A percentile compares a stretch with the other conserved stretches of the same genome.
These are phyloP conservation scores for Gobiocypris rarus DNA, from an alignment of 2,113 vertebrate species.

Conservation along the genomic window DNA sequence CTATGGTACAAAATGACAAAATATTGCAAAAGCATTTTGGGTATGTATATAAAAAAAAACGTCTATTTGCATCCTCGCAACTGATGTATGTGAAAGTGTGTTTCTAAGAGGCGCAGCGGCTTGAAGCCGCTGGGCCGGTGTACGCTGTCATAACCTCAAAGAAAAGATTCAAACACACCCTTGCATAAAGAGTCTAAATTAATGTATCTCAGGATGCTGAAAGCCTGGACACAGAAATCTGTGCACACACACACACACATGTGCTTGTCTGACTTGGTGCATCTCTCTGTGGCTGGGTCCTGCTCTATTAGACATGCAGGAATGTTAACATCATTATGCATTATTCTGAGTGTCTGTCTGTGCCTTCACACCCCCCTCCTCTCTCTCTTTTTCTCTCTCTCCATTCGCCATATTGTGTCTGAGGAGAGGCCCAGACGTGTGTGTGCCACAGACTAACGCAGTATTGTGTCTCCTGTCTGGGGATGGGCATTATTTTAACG, in stretches of 20 bases:
- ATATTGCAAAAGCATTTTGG: neutral
- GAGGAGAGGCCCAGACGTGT: constrained; percentile 71
- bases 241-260: constrained; percentile 15
- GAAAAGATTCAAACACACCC: constrained; percentile 28
- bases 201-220: constrained; percentile 44
- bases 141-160: constrained; percentile 7
- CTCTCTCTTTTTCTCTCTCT: constrained; percentile 31
- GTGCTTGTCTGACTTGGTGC: constrained; percentile 25
- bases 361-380: constrained; percentile 63
- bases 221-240: neutral
- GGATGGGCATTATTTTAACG: constrained; percentile 66
- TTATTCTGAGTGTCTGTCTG: constrained; percentile 87
- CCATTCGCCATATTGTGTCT: constrained; percentile 75
- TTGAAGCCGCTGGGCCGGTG: neutral
- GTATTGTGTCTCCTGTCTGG: constrained; percentile 57
- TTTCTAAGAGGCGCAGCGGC: neutral
- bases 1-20: neutral
- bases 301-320: constrained; percentile 89
- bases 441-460: constrained; percentile 51
- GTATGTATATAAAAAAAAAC: neutral
- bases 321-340: constrained; percentile 92
- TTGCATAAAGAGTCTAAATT: constrained; percentile 42
- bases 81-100: neutral
- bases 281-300: constrained; percentile 43
- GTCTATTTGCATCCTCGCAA: neutral